These are phyloP conservation scores for Chlamydotis undulata DNA, from an alignment of 2,113 vertebrate genomes.

Conservation along the genomic window DNA sequence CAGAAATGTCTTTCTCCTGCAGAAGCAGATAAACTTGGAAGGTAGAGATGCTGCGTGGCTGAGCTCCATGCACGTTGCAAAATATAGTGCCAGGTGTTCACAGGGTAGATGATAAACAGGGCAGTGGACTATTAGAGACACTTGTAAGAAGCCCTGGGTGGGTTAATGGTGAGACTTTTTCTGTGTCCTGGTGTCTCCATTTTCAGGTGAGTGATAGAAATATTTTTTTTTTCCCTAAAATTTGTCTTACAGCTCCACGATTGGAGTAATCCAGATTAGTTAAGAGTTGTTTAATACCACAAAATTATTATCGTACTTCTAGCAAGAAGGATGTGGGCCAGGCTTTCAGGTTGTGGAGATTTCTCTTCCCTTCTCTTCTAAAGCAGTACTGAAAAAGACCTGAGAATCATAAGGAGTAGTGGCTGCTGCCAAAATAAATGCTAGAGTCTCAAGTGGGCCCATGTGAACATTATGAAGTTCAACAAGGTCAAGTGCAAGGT, in stretches of 20 bases:
- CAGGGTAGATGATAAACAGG: not conserved
- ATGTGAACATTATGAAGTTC: not conserved
- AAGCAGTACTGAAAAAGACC: not conserved
- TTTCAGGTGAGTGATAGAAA: not conserved
- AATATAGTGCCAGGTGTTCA: not conserved
- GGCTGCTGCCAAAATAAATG: not conserved
- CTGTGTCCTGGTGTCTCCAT: not conserved
- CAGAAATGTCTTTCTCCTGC: not conserved
- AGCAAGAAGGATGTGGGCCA: not conserved
- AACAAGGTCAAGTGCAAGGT: not conserved
- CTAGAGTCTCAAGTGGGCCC: not conserved
- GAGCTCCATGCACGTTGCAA: fast-evolving
- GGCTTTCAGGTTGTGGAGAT: not conserved
- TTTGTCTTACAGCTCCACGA: not conserved
- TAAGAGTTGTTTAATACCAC: not conserved
- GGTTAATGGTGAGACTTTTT: not conserved
- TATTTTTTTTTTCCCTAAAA: not conserved
- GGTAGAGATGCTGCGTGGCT: not conserved
- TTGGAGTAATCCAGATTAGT: not conserved
- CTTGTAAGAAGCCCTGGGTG: fast-evolving
- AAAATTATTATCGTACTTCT: not conserved
- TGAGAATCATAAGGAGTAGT: not conserved
- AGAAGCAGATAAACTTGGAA: not conserved
- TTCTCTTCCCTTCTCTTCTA: not conserved
- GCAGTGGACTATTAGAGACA: not conserved